These are phyloP conservation scores for Tiliacea aurago DNA, from an alignment of 2,888 invertebrate species.

Conservation along the genomic window DNA sequence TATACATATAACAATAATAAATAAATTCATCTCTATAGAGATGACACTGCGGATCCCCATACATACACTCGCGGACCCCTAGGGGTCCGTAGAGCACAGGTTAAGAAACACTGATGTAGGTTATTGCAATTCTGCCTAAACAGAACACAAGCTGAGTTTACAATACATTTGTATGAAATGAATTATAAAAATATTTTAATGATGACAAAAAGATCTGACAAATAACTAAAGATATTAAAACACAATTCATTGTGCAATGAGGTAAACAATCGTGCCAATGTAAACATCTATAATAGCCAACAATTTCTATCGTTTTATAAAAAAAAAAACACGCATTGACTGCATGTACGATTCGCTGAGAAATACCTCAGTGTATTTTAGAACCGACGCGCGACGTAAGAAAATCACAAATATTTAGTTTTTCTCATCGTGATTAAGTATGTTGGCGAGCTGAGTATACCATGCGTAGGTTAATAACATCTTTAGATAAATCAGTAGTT, in stretches of 20 bases:
- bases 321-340: conserved; percentile 31
- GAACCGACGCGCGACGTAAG: neutral
- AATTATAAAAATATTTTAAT: neutral
- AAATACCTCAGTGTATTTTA: conserved; percentile 31
- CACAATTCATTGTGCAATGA: conserved; percentile 1
- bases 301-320: neutral
- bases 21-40: no score
- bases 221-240: neutral
- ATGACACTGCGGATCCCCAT: no score
- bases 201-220: conserved; percentile 4
- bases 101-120: no score
- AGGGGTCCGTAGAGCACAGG: no score
- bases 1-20: no score
- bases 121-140: neutral
- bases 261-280: conserved; percentile 15
- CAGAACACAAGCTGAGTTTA: neutral
- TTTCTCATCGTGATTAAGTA: neutral
- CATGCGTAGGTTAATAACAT: conserved; percentile 40
- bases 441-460: conserved; percentile 10
- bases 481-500: conserved; percentile 12
- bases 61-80: no score
- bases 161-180: neutral
- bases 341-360: conserved; percentile 10
- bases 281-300: conserved; percentile 3
- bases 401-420: conserved; percentile 2